Evolutionary conservation across 2,797 vertebrate species (phyloP).

Genomic region (Bucorvus abyssinicus): DNA sequence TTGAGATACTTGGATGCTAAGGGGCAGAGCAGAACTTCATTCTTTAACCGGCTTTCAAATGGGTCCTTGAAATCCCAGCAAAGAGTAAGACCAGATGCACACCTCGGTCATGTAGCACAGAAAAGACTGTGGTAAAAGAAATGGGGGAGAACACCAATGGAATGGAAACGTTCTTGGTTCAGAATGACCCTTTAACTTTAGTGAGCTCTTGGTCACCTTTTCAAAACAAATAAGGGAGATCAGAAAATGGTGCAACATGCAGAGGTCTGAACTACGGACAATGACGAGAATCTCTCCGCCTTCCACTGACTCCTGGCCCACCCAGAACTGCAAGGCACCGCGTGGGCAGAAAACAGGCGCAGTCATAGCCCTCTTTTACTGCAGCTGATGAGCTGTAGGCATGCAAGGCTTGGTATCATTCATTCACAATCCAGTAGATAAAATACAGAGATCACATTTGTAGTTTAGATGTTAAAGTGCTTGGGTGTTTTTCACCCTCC

Average conservation of each 20-base stretch:
- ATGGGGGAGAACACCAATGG: background rate
- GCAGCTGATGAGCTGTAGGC: background rate
- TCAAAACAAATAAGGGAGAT: background rate
- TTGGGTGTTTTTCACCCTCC: background rate
- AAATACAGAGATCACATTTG: background rate
- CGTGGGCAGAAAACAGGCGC: background rate
- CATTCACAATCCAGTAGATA: background rate
- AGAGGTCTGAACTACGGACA: background rate
- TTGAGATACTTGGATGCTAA: background rate
- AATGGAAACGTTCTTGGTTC: background rate
- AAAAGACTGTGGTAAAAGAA: background rate
- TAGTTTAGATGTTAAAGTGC: slow-evolving; percentile 4
- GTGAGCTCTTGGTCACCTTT: background rate
- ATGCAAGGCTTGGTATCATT: background rate
- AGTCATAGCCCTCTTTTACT: background rate
- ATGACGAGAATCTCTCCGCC: background rate
- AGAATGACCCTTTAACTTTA: background rate
- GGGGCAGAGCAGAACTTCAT: background rate
- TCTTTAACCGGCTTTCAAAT: background rate
- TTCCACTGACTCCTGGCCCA: background rate
- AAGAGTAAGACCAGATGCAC: background rate
- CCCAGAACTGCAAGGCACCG: background rate
- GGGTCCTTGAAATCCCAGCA: background rate
- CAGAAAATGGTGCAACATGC: background rate
- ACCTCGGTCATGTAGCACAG: background rate